A percentile compares a stretch with the other conserved stretches of the same genome.
These are phyloP conservation scores for Chrysocyon brachyurus DNA, from an alignment of 2,797 vertebrate species.

Conservation along the genomic window DNA sequence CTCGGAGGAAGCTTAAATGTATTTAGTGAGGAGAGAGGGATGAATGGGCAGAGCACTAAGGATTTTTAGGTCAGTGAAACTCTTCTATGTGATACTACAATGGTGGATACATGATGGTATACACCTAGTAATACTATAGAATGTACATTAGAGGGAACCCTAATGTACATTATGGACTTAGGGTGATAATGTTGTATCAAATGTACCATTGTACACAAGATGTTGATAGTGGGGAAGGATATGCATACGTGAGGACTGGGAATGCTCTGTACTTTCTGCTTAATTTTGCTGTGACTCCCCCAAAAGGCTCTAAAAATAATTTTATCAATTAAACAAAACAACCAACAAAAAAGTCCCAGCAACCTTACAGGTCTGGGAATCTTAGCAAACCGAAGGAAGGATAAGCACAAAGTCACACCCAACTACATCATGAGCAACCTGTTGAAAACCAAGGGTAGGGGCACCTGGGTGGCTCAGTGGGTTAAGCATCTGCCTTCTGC, in stretches of 20 bases:
- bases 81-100: not conserved
- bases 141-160: not conserved
- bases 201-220: accelerated
- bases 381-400: not conserved
- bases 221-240: not conserved
- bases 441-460: not conserved
- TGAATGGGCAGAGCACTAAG: not conserved
- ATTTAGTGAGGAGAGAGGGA: not conserved
- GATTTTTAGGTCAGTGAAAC: not conserved
- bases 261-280: not conserved
- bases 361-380: not conserved
- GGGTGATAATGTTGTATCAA: not conserved
- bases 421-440: not conserved
- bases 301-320: not conserved
- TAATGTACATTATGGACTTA: not conserved
- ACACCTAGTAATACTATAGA: not conserved
- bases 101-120: not conserved
- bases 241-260: not conserved
- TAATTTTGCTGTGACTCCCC: not conserved
- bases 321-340: not conserved
- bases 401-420: not conserved
- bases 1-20: not conserved
- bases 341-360: not conserved
- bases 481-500: no score
- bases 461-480: no score